Percentiles rank a stretch among this genome's conserved stretches.
phyloP scores from a whole-genome alignment of 2,797 vertebrate genomes.

The Valencia hispanica region DNA sequence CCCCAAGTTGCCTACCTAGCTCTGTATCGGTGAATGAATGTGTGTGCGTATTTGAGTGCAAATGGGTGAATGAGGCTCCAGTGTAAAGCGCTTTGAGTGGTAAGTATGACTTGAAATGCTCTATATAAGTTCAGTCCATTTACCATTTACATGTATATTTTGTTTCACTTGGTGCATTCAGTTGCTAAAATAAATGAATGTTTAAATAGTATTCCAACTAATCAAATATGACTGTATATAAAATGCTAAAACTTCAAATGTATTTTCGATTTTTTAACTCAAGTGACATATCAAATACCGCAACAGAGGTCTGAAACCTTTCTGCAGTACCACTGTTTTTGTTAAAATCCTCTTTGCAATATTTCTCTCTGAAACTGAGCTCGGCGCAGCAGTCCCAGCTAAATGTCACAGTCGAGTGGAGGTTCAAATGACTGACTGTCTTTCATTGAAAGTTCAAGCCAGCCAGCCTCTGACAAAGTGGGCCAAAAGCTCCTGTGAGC shows the following conservation, averaged over 20 bases:
- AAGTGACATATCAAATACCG: not conserved
- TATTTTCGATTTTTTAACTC: not conserved
- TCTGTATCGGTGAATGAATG: too few species aligned
- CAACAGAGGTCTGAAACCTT: not conserved
- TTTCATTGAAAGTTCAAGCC: slow-evolving; percentile 47
- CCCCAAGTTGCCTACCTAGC: too few species aligned
- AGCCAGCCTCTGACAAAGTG: slow-evolving; percentile 49
- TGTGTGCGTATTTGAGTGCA: too few species aligned
- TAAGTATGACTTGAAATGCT: too few species aligned
- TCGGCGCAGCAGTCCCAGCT: slow-evolving; percentile 12
- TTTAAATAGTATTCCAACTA: not conserved
- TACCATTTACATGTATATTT: too few species aligned
- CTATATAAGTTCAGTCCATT: too few species aligned
- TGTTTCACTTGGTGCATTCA: not conserved
- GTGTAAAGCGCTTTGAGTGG: too few species aligned
- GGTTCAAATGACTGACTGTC: slow-evolving; percentile 33
- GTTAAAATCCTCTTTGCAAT: not conserved
- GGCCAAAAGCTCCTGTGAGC: slow-evolving; percentile 37
- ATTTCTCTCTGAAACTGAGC: slow-evolving; percentile 6
- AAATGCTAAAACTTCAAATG: not conserved
- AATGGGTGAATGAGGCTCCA: too few species aligned
- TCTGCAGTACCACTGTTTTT: not conserved
- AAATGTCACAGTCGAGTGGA: slow-evolving; percentile 49
- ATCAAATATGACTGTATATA: not conserved
- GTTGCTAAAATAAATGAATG: too few species aligned